Base-by-base conservation (phyloP, 2,888 invertebrate genomes). In the Ophioninae sp. region DNA sequence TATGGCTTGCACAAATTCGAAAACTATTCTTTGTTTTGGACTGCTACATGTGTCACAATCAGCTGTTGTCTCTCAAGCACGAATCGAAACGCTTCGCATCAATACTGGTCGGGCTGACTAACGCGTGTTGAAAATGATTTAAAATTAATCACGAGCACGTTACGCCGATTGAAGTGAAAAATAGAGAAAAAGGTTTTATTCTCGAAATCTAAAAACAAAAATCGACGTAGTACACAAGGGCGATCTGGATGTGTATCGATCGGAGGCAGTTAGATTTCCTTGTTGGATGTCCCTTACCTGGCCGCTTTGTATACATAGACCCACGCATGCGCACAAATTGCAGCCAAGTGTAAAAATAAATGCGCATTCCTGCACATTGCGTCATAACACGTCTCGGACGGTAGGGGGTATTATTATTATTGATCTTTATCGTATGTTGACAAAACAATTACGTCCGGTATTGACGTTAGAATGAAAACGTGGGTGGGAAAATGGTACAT, bases 31-130 rank as follows among this genome's bases (percentile, higher is more conserved):
- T 59, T 59, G 75, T 65, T 75, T 61, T 58, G 39, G 58, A 23
- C 51, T 37, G n/a, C 65, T 51, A 41, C 44, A 72, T 30, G 71
- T 79, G 79, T 76, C 83, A 83, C 56, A 22, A 83, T 83, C 83
- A 83, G 83, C 79, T 75, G 82, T 79, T 83, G 41, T 5, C n/a
- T 6, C 58, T 23, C 30, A 30, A 44, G 39, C 41, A 30, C 30
- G 39, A 23, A 9, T 1, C 13, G 30, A 30, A 30, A 30, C 13
- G 3, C 13, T 44, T 0, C 13, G 44, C 44, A 8, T 44, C 2
- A 44, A 44, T 13, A 1, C 44, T 10, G 13, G 13, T 10, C 13
- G 10, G 44, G 2, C 30, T 3, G 30, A 30, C 3, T 30, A 30
- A 30, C 3, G 30, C 1, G 30, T 3, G 2, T 30, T 30, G 30